Base-by-base conservation (phyloP, 2,888 invertebrate genomes). In the Melinaea marsaeus region DNA sequence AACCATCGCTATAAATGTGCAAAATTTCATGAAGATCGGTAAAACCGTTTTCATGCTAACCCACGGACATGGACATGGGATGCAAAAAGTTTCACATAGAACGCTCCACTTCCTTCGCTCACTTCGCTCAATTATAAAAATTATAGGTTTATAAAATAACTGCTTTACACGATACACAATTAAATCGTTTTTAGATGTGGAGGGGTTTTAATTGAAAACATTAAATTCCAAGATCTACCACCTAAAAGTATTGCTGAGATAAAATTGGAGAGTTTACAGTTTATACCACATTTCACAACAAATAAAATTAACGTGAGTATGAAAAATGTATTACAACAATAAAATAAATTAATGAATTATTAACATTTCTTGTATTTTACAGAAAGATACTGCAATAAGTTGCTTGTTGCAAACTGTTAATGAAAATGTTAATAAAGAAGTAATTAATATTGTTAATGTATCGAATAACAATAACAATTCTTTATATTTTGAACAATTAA, bases 151-250 rank as follows among this genome's bases (percentile, higher is more conserved):
- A 22, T 22, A 22, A 22, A 22, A 22, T 22, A 22, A 22, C 22
- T 22, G 0, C 22, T 22, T 22, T 22, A 22, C 22, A 51, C 7
- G 2, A 32, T 32, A 32, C 6, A 9, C 32, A 6, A 32, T 3
- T 22, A 51, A 7, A 2, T 5, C 35, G 9, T 48, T 51, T 62
- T 72, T 66, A 85, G 86, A 37, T 85, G 83, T 68, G 83, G 82
- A 2, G 85, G 85, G 33, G 71, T 84, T 6, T 2, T 69, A 3
- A 66, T 85, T n/a, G 73, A 81, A 63, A 69, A 73, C 59, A 62
- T 83, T 2, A 69, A 75, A 62, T 80, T 79, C 33, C 64, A 68
- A 2, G 70, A 79, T 61, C 59, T 76, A 5, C 70, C 75, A 2
- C 56, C 62, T 7, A 7, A 69, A 1, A 65, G 66, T 0, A 62